phyloP scores from a whole-genome alignment of 2,797 vertebrate genomes.

The Neosilurus mollespiculum region DNA sequence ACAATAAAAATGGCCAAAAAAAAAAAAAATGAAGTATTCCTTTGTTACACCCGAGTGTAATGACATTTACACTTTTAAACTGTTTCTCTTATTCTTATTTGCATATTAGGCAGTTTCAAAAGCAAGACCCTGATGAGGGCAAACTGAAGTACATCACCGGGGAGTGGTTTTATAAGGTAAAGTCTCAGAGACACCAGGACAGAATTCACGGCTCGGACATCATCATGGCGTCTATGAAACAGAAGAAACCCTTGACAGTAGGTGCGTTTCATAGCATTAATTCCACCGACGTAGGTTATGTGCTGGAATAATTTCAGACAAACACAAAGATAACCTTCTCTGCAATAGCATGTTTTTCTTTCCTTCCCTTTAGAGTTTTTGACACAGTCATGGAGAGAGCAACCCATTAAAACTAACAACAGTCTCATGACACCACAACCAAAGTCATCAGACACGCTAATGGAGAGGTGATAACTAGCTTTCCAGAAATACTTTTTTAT shows the following conservation, averaged over 20 bases:
- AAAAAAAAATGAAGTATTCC: neutral
- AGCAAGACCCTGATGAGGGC: constrained; percentile 70
- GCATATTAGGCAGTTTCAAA: constrained; percentile 80
- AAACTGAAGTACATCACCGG: constrained; percentile 90
- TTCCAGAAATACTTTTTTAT: neutral
- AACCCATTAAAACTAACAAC: constrained; percentile 34
- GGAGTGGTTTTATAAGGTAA: constrained; percentile 96
- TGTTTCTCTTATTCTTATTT: constrained; percentile 17
- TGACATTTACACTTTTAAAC: neutral
- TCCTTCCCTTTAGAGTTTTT: constrained; percentile 44
- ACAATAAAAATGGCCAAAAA: too few species aligned
- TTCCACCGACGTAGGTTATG: too few species aligned
- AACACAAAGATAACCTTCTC: neutral
- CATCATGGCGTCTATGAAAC: constrained; percentile 90
- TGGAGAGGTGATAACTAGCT: constrained; percentile 47
- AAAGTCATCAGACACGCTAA: constrained; percentile 27
- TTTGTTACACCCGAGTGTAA: neutral
- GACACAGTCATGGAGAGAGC: constrained; percentile 46
- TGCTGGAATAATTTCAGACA: neutral
- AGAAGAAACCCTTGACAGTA: constrained; percentile 68
- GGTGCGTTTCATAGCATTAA: constrained; percentile 68
- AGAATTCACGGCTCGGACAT: constrained; percentile 92
- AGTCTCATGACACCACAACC: constrained; percentile 33
- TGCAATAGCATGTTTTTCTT: constrained; percentile 19
- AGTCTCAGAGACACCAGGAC: constrained; percentile 88